These are phyloP conservation scores for Thymallus thymallus DNA, from an alignment of 2,113 vertebrate species.

Conservation along the genomic window DNA sequence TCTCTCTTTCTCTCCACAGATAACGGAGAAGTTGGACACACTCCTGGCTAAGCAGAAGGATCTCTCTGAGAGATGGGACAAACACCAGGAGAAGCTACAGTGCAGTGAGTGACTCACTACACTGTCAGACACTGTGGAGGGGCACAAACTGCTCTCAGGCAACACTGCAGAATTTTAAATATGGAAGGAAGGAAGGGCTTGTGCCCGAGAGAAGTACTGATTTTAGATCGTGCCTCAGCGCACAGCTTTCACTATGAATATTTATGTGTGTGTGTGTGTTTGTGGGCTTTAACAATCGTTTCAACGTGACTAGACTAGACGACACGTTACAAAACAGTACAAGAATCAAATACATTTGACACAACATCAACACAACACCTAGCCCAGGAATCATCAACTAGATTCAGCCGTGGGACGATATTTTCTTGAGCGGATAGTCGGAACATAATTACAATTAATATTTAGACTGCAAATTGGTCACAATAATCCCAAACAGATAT, in stretches of 20 bases:
- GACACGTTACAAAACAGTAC: background rate
- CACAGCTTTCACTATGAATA: background rate
- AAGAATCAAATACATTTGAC: background rate
- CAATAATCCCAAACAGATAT: too few relatives aligned
- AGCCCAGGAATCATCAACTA: too few relatives aligned
- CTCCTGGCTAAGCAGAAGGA: conserved; percentile 85
- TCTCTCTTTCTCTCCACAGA: conserved; percentile 65
- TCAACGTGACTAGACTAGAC: background rate
- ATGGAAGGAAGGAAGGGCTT: conserved; percentile 12
- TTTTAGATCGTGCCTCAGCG: background rate
- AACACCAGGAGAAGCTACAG: conserved; percentile 85
- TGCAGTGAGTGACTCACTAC: conserved; percentile 74
- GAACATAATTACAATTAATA: background rate
- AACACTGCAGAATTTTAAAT: conserved; percentile 25
- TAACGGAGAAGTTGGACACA: conserved; percentile 87
- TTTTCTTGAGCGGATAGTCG: background rate
- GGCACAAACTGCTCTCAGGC: conserved; percentile 4
- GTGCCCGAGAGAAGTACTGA: background rate
- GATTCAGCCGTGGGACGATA: too few relatives aligned
- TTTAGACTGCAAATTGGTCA: too few relatives aligned
- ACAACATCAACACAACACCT: too few relatives aligned
- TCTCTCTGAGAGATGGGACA: conserved; percentile 86
- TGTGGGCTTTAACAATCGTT: background rate
- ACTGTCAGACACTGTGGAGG: background rate
- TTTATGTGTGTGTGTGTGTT: background rate